phyloP scores from a whole-genome alignment of 2,888 invertebrate species.

The Drosophila neonasuta region DNA sequence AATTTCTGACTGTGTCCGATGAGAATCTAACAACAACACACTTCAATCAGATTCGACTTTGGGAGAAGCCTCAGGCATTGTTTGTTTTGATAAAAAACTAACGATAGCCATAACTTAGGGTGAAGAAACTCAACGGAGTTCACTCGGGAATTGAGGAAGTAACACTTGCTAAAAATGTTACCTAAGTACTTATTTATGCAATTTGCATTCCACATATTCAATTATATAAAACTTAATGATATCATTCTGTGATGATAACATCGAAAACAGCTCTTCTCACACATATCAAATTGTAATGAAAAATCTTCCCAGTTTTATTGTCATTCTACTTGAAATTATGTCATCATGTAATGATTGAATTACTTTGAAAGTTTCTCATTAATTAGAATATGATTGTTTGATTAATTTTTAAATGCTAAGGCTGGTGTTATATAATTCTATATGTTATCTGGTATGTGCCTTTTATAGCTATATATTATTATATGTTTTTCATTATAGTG shows the following conservation, averaged over 20 bases:
- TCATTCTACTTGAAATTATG: background rate
- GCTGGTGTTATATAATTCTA: too few relatives aligned
- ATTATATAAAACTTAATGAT: background rate
- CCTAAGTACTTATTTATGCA: background rate
- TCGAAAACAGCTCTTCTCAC: background rate
- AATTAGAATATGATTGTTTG: too few relatives aligned
- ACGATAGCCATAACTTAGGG: slow-evolving; percentile 1
- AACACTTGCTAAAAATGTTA: background rate
- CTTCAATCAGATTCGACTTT: slow-evolving; percentile 8
- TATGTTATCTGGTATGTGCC: too few relatives aligned
- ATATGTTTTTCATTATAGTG: too few relatives aligned
- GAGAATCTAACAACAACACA: slow-evolving; percentile 1
- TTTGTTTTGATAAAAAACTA: background rate
- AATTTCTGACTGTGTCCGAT: slow-evolving; percentile 2
- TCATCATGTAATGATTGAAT: background rate
- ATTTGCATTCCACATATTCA: background rate
- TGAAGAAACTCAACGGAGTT: slow-evolving; percentile 7
- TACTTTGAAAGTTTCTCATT: too few relatives aligned
- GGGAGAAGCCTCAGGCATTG: background rate
- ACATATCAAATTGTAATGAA: too few relatives aligned
- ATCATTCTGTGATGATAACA: background rate
- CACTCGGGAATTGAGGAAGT: slow-evolving; percentile 1
- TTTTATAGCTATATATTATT: too few relatives aligned
- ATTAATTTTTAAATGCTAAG: too few relatives aligned
- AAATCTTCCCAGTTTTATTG: too few relatives aligned